Conservation (phyloP, 2,113 vertebrate species). For the Phalacrocorax aristotelis region DNA sequence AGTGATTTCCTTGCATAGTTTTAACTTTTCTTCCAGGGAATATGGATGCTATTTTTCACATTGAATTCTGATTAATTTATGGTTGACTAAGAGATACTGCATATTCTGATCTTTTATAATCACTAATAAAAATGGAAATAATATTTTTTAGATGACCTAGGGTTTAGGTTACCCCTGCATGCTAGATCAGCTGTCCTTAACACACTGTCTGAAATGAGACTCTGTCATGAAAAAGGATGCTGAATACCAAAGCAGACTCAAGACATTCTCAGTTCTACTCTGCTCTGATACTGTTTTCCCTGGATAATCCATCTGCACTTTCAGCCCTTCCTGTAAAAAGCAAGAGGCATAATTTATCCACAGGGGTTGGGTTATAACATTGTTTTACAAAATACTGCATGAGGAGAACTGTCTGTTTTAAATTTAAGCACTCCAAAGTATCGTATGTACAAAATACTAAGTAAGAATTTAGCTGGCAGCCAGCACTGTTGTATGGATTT, state of each 20-base stretch:
- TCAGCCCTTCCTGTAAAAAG: not conserved
- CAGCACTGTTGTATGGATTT: not conserved
- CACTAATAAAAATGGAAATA: not conserved
- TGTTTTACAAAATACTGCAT: not conserved
- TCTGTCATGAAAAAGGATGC: not conserved
- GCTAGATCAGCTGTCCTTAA: not conserved
- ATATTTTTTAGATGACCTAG: not conserved
- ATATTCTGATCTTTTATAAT: not conserved
- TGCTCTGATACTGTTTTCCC: not conserved
- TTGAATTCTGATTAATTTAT: not conserved
- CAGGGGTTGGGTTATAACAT: not conserved
- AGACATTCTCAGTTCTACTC: not conserved
- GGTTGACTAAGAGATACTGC: not conserved
- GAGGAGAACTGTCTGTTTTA: not conserved
- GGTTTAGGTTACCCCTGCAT: not conserved
- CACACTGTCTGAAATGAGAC: not conserved
- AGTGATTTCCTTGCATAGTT: not conserved
- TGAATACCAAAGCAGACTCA: not conserved
- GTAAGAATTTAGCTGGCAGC: not conserved
- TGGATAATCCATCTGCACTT: not conserved
- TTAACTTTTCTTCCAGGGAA: not conserved
- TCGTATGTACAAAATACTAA: not conserved
- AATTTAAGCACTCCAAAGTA: not conserved
- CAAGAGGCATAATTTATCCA: not conserved
- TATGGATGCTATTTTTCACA: not conserved